Base-by-base conservation (phyloP, 2,888 invertebrate species). In the Oligia strigilis region DNA sequence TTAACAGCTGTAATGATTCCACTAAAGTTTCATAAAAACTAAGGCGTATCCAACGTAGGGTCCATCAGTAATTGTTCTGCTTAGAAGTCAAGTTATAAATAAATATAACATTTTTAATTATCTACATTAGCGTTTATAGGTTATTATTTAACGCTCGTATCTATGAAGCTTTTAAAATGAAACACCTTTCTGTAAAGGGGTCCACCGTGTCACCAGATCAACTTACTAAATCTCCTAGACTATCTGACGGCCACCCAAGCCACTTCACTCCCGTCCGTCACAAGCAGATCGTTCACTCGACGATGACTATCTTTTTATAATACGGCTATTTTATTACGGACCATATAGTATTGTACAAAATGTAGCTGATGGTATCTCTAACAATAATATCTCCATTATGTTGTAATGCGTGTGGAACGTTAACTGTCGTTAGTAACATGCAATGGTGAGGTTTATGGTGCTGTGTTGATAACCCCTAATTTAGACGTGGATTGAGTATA, bases 331-430 rank as follows among this genome's bases (percentile, higher is more conserved):
- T 86, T 67, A 81, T 86, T 60, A 75, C 58, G 43, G 58, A 86
- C 83, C 62, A 73, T 69, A 73, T 62, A 58, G 76, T 82, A 83
- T 86, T 83, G 81, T 81, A 82, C 77, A 74, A 80, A 87, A 78
- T 83, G 74, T 80, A 67, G 13, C 49, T 65, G 86, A 88, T 89
- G 72, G 75, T 79, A 87, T 88, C 88, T 72, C 64, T 75, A 75
- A 80, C 84, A 80, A 82, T 87, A 88, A 83, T 76, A 69, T 62
- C 80, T 81, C 85, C 60, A 88, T 87, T 82, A 89, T 85, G 83
- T 80, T 72, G 81, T 77, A 83, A 88, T 80, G 78, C 82, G 77
- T 82, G 80, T 72, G 71, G 81, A 84, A 87, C 87, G 75, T 73
- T 83, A 77, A 81, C 67, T 67, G 72, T 80, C 40, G 81, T 70